Conservation (phyloP, 53 echinoderm and acorn worm genomes). For the Luidia sarsii region DNA sequence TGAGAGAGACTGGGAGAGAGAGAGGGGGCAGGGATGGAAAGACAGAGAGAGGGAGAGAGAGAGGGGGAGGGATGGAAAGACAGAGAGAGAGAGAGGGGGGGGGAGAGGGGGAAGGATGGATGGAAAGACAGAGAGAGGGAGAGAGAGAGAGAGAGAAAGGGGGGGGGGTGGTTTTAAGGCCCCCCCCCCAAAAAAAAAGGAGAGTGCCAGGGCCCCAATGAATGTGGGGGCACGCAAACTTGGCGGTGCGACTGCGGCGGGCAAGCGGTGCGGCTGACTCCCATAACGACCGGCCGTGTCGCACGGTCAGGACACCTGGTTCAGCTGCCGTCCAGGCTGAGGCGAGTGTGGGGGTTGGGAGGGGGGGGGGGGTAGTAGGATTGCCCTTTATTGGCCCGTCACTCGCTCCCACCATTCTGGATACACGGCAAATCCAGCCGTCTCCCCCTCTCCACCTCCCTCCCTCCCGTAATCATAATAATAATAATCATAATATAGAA, state of each 20-base stretch:
- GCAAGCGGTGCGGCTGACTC: constrained; percentile 25
- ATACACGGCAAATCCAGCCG: not conserved
- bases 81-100: too few relatives aligned
- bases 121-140: too few relatives aligned
- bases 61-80: too few relatives aligned
- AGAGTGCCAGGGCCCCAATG: constrained; percentile 18
- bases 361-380: not conserved
- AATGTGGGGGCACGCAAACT: constrained; percentile 58
- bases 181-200: too few relatives aligned
- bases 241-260: constrained; percentile 15
- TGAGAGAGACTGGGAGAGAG: not conserved
- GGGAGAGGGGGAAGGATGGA: too few relatives aligned
- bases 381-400: constrained; percentile 19
- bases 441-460: not conserved
- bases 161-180: constrained; percentile 9
- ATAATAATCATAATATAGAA: not conserved
- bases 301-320: constrained; percentile 41
- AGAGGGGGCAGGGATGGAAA: not conserved
- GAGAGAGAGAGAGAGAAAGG: too few relatives aligned
- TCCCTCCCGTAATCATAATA: too few relatives aligned
- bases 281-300: constrained; percentile 49
- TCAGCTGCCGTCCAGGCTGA: constrained; percentile 49
- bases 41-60: too few relatives aligned
- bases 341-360: too few relatives aligned
- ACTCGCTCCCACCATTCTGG: constrained; percentile 39